A percentile compares a stretch with the other conserved stretches of the same genome.
Conservation (phyloP, 2,797 vertebrate species). For the Neosilurus mollespiculum region DNA sequence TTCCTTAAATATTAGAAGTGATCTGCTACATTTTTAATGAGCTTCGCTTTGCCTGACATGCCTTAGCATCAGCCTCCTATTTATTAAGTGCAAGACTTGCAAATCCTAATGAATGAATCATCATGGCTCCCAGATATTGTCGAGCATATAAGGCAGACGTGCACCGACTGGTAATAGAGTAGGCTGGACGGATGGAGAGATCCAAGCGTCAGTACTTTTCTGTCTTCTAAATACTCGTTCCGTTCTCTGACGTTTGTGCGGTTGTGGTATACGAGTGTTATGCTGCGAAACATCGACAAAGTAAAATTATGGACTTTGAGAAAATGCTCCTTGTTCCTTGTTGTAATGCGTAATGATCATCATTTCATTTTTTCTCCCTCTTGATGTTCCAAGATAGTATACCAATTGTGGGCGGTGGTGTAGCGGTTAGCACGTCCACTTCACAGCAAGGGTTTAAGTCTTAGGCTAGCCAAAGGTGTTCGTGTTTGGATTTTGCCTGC, state of each 20-base stretch:
- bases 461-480: too few species aligned
- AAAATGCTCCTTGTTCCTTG: background rate
- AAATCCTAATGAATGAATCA: slow-evolving; percentile 43
- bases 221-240: slow-evolving; percentile 6
- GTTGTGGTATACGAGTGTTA: background rate
- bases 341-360: background rate
- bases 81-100: slow-evolving; percentile 15
- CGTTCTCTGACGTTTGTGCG: background rate
- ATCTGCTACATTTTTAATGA: background rate
- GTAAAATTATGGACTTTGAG: background rate
- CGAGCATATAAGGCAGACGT: slow-evolving; percentile 31
- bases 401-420: background rate
- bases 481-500: too few species aligned
- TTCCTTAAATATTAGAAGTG: background rate
- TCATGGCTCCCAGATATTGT: slow-evolving; percentile 37
- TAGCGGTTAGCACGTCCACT: too few species aligned
- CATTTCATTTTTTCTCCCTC: background rate
- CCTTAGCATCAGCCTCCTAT: background rate
- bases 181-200: slow-evolving; percentile 37
- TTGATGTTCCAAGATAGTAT: background rate
- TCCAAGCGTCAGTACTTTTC: background rate
- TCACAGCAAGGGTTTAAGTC: too few species aligned
- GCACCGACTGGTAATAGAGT: slow-evolving; percentile 21
- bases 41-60: background rate
- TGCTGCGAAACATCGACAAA: background rate